Evolutionary conservation across 2,113 vertebrate species (phyloP).

Genomic region (Microtus oregoni): DNA sequence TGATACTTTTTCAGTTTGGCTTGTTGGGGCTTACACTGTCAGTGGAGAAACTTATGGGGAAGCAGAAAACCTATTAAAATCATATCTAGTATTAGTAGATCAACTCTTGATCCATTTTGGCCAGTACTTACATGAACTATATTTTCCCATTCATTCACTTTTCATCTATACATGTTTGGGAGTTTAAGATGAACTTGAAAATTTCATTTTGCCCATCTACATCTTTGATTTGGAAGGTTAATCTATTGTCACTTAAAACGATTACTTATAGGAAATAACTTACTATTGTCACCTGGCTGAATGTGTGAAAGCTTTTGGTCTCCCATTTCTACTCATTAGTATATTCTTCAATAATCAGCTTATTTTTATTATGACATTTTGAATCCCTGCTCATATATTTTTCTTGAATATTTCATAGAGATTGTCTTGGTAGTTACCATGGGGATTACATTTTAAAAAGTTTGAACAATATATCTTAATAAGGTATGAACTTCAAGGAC

Average conservation of each 20-base stretch:
- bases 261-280: neutral
- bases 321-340: neutral
- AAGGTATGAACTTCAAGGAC: neutral
- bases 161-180: neutral
- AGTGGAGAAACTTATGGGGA: neutral
- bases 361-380: neutral
- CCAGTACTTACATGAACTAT: neutral
- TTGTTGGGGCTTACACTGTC: neutral
- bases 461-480: neutral
- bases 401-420: neutral
- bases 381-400: neutral
- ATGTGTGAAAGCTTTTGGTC: neutral
- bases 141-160: neutral
- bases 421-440: neutral
- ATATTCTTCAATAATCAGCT: neutral
- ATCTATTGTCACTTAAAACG: neutral
- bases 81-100: neutral
- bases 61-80: neutral
- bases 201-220: neutral
- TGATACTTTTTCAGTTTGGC: neutral
- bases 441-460: neutral
- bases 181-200: neutral
- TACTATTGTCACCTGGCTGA: neutral
- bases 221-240: neutral
- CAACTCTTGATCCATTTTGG: neutral